Base-by-base conservation (phyloP, 2,888 invertebrate genomes). In the Cecidostiba fungosa region DNA sequence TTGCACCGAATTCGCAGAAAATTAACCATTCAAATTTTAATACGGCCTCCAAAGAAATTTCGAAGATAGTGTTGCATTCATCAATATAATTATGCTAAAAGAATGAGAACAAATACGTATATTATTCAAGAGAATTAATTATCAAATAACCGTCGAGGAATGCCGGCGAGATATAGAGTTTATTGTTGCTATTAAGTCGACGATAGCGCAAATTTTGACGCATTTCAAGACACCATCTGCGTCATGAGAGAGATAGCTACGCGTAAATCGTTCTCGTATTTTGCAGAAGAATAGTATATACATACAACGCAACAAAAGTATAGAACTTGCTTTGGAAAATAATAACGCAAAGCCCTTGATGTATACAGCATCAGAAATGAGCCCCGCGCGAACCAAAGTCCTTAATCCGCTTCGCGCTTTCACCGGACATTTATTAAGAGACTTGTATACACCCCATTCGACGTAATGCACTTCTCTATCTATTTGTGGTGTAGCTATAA, bases 191-290 rank as follows among this genome's bases (percentile, higher is more conserved):
- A 14, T 16, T 23, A 12, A 23, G 62, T 4, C 0, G 14, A 66
- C 66, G 66, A 66, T 19, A 66, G 66, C 12, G 14, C 6, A 66
- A 66, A 66, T 66, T 66, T 66, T 66, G 26, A 66, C 66, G 66
- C 66, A 66, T 66, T 66, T 29, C 23, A 66, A 26, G 66, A 29
- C 66, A 66, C 0, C 1, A 6, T 66, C 26, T 66, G 66, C 66
- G 66, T 66, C 66, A 66, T 10, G 3, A 26, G 26, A 26, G 26
- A 26, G 26, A 66, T 66, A 66, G 66, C 29, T 26, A 66, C 12
- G 66, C 66, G 29, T 66, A 66, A 59, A 70, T 70, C 32, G 4
- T 70, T 36, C 16, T 26, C 70, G 10, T 39, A 23, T 39, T 23
- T 36, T 19, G 29, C 32, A n/a, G 19, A 36, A 70, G 32, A 19